Percentiles rank a stretch among this genome's conserved stretches.
These are phyloP conservation scores for Agelastica alni DNA, from an alignment of 2,888 invertebrate species.

Conservation along the genomic window DNA sequence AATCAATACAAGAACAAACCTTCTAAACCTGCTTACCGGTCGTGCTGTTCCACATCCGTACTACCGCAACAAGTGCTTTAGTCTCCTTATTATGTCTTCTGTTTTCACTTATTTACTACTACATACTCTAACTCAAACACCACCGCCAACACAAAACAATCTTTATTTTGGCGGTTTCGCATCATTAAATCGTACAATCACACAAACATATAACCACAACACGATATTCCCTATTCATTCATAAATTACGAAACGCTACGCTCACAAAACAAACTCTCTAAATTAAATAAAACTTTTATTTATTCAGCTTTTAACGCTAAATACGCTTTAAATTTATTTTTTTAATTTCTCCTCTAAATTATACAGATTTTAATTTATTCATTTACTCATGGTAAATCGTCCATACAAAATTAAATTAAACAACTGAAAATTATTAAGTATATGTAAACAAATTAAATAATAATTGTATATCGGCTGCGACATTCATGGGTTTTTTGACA, in stretches of 20 bases:
- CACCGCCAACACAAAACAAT: slow-evolving; percentile 14
- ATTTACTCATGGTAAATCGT: too few species aligned
- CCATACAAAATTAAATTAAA: too few species aligned
- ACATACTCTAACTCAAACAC: slow-evolving; percentile 17
- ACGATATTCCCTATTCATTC: neutral
- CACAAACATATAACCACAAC: neutral
- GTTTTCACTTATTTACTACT: neutral
- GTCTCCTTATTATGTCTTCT: slow-evolving; percentile 1
- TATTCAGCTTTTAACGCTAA: too few species aligned
- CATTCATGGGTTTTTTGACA: too few species aligned
- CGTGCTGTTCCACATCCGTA: slow-evolving; percentile 25
- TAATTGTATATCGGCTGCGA: too few species aligned
- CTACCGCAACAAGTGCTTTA: slow-evolving; percentile 30
- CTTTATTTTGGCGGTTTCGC: neutral
- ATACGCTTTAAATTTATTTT: too few species aligned
- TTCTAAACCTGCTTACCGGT: slow-evolving; percentile 31
- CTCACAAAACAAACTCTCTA: too few species aligned
- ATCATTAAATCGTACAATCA: neutral
- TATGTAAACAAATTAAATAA: too few species aligned
- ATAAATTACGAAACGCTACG: neutral
- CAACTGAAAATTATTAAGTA: too few species aligned
- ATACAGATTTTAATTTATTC: too few species aligned
- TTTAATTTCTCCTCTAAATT: too few species aligned
- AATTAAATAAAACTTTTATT: too few species aligned
- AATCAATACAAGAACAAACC: slow-evolving; percentile 33